Evolutionary conservation across 2,888 invertebrate species (phyloP), one percentile per base, ranked within the genome.

Genomic region (Eupeodes latifasciatus): DNA sequence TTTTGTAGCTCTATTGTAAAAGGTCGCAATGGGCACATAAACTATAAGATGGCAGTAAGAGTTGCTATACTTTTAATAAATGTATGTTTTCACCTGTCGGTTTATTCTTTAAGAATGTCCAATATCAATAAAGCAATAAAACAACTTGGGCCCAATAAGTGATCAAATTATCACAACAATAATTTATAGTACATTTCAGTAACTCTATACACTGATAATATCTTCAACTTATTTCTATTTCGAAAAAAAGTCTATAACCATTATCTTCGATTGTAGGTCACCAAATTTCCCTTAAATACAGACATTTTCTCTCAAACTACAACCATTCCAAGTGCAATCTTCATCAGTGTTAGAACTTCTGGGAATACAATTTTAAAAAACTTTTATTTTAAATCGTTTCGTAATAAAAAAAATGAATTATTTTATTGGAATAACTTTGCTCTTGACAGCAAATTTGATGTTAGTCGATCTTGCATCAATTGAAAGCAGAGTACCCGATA

Each of bases 361-460:
- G n/a, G 10, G 27, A 19, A 2, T n/a, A n/a, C n/a, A 3, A n/a
- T 19, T 10, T 19, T 0, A 5, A 36, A 7, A 44, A 44, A 44
- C 27, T 34, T 34, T 14, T 0, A 27, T 4, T 51, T 51, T 6
- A 51, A 67, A 16, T 44, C 1, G 12, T 19, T 5, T 40, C 9
- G 2, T 40, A 49, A 11, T 34, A 5, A 5, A 16, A 10, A 77
- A 47, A 11, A 78, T 78, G 78, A 61, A 69, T 53, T 19, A 14
- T 6, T 61, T 71, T 9, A 1, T 61, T 1, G 61, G n/a, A 19
- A 7, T 61, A 0, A 5, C 51, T 27, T 16, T 78, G 12, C 27
- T 78, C 0, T 14, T 71, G 9, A 6, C 78, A 12, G 61, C 40
- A 19, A 78, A 69, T n/a, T 19, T 69, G 5, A 19, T 78, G 14